phyloP scores from a whole-genome alignment of 2,797 vertebrate species.

The Chiloscyllium punctatum region DNA sequence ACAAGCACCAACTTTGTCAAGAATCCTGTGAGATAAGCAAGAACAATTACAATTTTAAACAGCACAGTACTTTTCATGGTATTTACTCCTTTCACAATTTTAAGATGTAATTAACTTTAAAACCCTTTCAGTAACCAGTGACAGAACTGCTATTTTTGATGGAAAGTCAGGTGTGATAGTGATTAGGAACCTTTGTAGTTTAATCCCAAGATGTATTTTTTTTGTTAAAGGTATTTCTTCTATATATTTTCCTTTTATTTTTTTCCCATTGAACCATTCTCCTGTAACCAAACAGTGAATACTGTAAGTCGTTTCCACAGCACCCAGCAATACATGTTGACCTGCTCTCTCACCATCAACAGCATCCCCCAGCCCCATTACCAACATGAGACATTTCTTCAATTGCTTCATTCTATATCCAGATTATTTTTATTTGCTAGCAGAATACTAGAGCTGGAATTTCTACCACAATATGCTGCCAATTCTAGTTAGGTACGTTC shows the following conservation, averaged over 20 bases:
- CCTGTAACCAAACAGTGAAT: not conserved
- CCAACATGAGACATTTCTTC: not conserved
- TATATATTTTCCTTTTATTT: not conserved
- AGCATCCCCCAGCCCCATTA: not conserved
- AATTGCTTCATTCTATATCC: not conserved
- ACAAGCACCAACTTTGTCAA: conserved; percentile 53
- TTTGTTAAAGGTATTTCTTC: not conserved
- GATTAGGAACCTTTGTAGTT: not conserved
- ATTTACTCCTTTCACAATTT: conserved; percentile 43
- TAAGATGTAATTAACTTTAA: not conserved
- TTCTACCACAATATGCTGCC: not conserved
- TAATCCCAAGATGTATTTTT: not conserved
- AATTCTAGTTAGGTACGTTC: not conserved
- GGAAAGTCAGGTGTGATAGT: not conserved
- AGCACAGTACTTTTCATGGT: conserved; percentile 78
- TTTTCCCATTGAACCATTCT: not conserved
- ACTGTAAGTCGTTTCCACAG: not conserved
- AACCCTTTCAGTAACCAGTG: not conserved
- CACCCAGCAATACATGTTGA: not conserved
- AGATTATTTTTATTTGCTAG: not conserved
- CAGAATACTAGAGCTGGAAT: not conserved
- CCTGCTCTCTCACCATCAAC: not conserved
- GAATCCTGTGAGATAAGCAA: conserved; percentile 46
- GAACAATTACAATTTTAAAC: conserved; percentile 47
- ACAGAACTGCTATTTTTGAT: not conserved